Evolutionary conservation across 53 echinoderm and acorn worm species (phyloP), one percentile per base, ranked within the genome.

Genomic region (Crossaster papposus): DNA sequence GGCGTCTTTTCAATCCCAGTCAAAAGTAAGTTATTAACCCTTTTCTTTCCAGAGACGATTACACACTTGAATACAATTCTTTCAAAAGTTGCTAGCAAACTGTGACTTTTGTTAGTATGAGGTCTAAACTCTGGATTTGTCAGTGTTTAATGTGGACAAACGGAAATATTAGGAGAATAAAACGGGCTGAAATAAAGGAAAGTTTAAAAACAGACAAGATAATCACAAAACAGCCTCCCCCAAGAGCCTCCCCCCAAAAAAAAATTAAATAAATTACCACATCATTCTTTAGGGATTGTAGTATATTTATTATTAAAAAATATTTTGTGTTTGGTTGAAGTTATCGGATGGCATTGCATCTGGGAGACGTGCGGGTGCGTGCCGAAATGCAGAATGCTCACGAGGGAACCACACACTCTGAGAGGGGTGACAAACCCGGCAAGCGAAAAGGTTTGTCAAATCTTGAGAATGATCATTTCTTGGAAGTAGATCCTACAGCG

Each of bases 1-100:
- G 99, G 99, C 83, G 95, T 35, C 52, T 96, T 17, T 92, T 99
- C 88, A 99, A 99, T 65, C 84, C 99, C 51, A 93, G 96, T 5
- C 99, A 99, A 64, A 92, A 82, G 99, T 96, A 90, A 97, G 96
- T 68, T 90, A 28, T 22, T 31, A 26, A 54, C 35, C 71, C 1
- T 20, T 23, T 71, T 3, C 26, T 71, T 28, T 28, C 13, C 29
- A 71, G 3, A 17, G 23, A 12, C 29, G n/a, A 17, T 28, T 12
- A 71, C 29, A 71, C 2, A 23, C 28, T 30, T 29, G 24, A 31
- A 71, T 28, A 4, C 26, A 44, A 1, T 44, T 44, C 44, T 38
- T 38, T 38, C 38, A 38, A 44, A 44, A 44, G 0, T 44, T 44
- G 44, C 6, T 7, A 44, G 9, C 6, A 44, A 44, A 44, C 44